Evolutionary conservation across 2,888 invertebrate species (phyloP).

Genomic region (Iphiclides podalirius): DNA sequence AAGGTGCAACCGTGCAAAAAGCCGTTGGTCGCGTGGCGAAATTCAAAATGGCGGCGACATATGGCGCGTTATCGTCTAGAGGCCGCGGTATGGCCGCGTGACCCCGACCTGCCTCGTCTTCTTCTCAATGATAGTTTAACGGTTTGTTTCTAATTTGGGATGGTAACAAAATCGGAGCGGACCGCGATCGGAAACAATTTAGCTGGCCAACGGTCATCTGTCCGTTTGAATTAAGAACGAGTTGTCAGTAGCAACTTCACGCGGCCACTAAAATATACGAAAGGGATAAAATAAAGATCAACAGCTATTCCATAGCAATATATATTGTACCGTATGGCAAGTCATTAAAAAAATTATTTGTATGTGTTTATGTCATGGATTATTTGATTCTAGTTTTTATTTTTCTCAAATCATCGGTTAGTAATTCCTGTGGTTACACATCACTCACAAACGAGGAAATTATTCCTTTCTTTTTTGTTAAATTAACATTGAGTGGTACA

Average conservation of each 20-base stretch:
- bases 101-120: constrained; percentile 20
- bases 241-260: constrained; percentile 3
- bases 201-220: constrained; percentile 9
- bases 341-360: too few species aligned
- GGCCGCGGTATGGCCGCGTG: constrained; percentile 3
- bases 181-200: constrained; percentile 17
- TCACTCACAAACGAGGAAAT: too few species aligned
- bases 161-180: constrained; percentile 2
- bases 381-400: too few species aligned
- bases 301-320: too few species aligned
- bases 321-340: too few species aligned
- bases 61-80: background rate
- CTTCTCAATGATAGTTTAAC: constrained; percentile 20
- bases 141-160: constrained; percentile 19
- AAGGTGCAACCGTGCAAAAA: background rate
- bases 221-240: constrained; percentile 11
- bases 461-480: too few species aligned
- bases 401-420: too few species aligned
- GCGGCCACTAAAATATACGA: background rate
- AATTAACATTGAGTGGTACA: too few species aligned
- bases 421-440: too few species aligned
- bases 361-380: too few species aligned
- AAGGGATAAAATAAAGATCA: constrained; percentile 10
- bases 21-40: constrained; percentile 2
- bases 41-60: constrained; percentile 18